Base-by-base conservation (phyloP, 1,140 invertebrate genomes). In the Epicauta chinensis region DNA sequence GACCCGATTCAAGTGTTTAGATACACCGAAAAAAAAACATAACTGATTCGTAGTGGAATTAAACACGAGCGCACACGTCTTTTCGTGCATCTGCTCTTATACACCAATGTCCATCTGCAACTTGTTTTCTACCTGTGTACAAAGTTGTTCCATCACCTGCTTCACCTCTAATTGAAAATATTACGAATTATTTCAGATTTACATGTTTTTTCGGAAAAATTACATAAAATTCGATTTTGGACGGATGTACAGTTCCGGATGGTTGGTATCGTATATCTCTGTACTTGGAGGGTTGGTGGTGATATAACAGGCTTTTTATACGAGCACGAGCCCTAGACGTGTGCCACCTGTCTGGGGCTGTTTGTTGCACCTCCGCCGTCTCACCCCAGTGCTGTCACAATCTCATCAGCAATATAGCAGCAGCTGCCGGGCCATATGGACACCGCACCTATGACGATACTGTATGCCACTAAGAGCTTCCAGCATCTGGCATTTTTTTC, bases 401-500 rank as follows among this genome's bases (percentile, higher is more conserved):
- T 50, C 47, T 49, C 46, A 12, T 40, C 29, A n/a, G 4, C n/a
- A n/a, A n/a, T n/a, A n/a, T n/a, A n/a, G n/a, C 4, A 23, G 47
- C 47, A 50, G 47, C 47, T 50, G 47, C 47, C 30, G 37, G 39
- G 47, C 47, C 47, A 50, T 50, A 50, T 50, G 47, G 47, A 50
- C 37, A 40, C 37, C 47, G 47, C 23, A 12, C n/a, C 35, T 13
- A 13, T 7, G 23, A 7, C 23, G 23, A 23, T 23, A 2, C 7
- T 23, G 4, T 23, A 7, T 23, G 23, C 23, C 23, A 23, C 23
- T 23, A 23, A 5, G 23, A 23, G 7, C 23, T 23, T 5, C 23
- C 23, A 23, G 23, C 23, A 23, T 23, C 23, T 23, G 23, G 23
- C 0, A n/a, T 23, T 3, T 23, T 23, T 23, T 23, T 23, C 23